phyloP scores from a whole-genome alignment of 2,797 vertebrate genomes.

The Sebastes vulpes region DNA sequence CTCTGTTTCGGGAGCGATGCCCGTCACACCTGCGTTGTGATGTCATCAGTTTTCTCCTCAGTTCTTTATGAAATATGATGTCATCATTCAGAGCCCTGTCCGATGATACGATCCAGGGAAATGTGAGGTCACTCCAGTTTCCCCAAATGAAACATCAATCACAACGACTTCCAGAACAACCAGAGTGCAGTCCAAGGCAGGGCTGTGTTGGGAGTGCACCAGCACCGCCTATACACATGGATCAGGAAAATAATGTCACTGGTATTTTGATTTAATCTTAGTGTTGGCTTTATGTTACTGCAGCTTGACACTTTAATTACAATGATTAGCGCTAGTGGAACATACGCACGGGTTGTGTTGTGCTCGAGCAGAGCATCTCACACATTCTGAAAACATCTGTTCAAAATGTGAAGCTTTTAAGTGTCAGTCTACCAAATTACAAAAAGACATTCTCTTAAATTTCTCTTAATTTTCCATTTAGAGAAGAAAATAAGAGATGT shows the following conservation, averaged over 20 bases:
- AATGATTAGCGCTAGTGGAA: slow-evolving; percentile 44
- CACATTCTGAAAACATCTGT: not conserved
- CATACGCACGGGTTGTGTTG: slow-evolving; percentile 32
- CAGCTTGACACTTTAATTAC: slow-evolving; percentile 66
- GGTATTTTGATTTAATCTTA: slow-evolving; percentile 59
- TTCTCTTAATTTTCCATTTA: too few relatives aligned
- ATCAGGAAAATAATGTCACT: slow-evolving; percentile 41
- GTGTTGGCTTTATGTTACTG: slow-evolving; percentile 28
- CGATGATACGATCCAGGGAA: slow-evolving; percentile 52
- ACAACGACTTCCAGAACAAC: slow-evolving; percentile 29
- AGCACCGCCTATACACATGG: slow-evolving; percentile 44
- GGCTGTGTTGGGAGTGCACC: slow-evolving; percentile 13
- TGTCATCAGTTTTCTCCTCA: slow-evolving; percentile 43
- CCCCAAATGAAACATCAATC: slow-evolving; percentile 61
- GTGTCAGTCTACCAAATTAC: not conserved
- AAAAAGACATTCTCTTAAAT: not conserved
- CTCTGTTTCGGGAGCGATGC: slow-evolving; percentile 29
- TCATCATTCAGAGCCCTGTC: slow-evolving; percentile 45
- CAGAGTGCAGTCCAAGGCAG: slow-evolving; percentile 16
- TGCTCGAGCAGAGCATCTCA: slow-evolving; percentile 13
- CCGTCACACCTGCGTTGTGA: slow-evolving; percentile 57
- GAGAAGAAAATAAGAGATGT: too few relatives aligned
- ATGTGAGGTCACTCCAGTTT: slow-evolving; percentile 57
- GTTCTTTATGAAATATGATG: slow-evolving; percentile 46
- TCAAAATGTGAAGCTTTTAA: slow-evolving; percentile 15